A percentile compares a stretch with the other conserved stretches of the same genome.
Conservation (phyloP, 2,797 vertebrate species). For the Pseudomugil gertrudae region DNA sequence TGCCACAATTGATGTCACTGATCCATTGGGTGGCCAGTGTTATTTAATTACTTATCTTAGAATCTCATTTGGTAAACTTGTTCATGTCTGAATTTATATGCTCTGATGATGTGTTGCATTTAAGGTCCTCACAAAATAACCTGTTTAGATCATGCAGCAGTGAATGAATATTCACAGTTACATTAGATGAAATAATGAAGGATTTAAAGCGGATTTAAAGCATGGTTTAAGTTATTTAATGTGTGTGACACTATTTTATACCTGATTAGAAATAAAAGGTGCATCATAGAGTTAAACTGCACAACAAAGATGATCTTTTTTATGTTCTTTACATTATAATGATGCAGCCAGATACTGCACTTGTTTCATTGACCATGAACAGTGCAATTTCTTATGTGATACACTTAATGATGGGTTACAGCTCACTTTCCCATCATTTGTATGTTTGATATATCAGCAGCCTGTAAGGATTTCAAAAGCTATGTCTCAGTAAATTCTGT, state of each 20-base stretch:
- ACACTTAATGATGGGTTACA: too few species aligned
- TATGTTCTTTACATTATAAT: too few species aligned
- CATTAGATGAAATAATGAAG: neutral
- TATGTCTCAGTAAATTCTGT: neutral
- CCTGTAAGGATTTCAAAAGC: neutral
- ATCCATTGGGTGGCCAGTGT: neutral
- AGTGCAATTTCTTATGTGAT: too few species aligned
- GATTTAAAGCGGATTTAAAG: neutral
- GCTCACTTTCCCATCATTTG: too few species aligned
- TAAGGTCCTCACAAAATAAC: constrained; percentile 2
- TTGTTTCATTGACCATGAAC: too few species aligned
- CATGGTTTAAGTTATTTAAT: neutral
- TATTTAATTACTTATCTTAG: constrained; percentile 8
- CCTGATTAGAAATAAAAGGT: too few species aligned
- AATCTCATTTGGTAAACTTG: constrained; percentile 9
- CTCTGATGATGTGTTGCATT: neutral
- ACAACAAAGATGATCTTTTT: too few species aligned
- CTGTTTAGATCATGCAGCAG: neutral
- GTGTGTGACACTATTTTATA: neutral
- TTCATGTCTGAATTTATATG: neutral
- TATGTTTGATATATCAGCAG: too few species aligned
- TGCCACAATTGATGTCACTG: neutral
- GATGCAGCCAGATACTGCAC: too few species aligned
- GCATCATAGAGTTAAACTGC: too few species aligned
- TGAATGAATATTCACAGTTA: neutral